phyloP scores from a whole-genome alignment of 2,797 vertebrate genomes.

The Xenentodon cancila region DNA sequence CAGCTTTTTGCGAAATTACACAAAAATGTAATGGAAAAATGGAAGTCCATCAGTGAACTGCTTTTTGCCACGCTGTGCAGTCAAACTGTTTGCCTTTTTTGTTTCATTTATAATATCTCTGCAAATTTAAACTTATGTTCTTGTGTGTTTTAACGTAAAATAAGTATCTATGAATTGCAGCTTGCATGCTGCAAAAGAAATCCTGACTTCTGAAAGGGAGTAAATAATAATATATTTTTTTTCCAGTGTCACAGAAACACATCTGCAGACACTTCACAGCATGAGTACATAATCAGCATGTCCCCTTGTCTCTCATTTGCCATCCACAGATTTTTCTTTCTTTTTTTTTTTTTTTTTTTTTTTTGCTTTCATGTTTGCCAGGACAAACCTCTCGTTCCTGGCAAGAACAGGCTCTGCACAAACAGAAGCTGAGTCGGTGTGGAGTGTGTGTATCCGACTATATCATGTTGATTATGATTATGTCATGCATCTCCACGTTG shows the following conservation, averaged over 20 bases:
- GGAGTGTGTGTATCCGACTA: conserved; percentile 21
- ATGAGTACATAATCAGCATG: conserved; percentile 55
- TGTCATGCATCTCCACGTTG: no score
- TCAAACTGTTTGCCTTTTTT: no score
- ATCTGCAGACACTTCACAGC: conserved; percentile 46
- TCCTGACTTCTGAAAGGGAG: no score
- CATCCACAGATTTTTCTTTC: conserved; percentile 46
- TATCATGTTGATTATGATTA: conserved; percentile 3
- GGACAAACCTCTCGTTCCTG: conserved; percentile 61
- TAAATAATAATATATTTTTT: not conserved
- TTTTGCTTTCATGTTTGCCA: conserved; percentile 51
- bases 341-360: conserved; percentile 48
- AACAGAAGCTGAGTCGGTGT: conserved; percentile 26
- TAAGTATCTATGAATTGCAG: no score
- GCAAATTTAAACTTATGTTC: no score
- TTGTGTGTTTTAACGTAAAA: no score
- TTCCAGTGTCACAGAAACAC: not conserved
- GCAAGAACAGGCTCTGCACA: conserved; percentile 39
- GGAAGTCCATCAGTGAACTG: no score
- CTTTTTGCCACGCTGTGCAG: no score
- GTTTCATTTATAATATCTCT: no score
- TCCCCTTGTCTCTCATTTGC: conserved; percentile 49
- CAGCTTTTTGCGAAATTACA: no score
- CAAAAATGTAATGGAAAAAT: no score
- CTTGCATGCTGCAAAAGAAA: not conserved